Evolutionary conservation across 2,888 invertebrate genomes (phyloP).

Genomic region (Fissipunctia ypsillon): DNA sequence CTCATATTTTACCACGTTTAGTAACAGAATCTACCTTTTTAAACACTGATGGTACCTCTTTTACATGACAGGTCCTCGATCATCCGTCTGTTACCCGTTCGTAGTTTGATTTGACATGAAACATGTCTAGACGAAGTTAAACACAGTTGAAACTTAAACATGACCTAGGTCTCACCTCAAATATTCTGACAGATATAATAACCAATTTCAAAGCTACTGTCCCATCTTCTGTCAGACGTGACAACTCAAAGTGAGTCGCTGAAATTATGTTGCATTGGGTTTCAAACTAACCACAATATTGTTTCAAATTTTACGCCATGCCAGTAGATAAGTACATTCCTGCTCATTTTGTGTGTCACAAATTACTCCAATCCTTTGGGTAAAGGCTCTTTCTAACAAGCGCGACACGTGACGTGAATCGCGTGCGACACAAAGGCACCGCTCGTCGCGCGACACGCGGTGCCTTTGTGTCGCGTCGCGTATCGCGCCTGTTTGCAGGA

Average conservation of each 20-base stretch:
- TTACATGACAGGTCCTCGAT: not conserved
- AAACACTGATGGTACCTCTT: not conserved
- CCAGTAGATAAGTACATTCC: not conserved
- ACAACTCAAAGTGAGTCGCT: not conserved
- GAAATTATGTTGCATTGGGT: not conserved
- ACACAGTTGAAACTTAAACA: not conserved
- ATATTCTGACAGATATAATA: not conserved
- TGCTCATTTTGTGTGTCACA: not conserved
- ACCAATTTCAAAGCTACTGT: not conserved
- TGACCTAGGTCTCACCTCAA: not conserved
- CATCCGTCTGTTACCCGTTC: not conserved
- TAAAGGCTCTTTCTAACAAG: no score
- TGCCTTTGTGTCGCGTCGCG: no score
- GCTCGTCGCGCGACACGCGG: no score
- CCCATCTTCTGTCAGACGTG: not conserved
- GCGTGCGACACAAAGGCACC: no score
- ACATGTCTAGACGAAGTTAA: not conserved
- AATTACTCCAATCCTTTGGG: not conserved
- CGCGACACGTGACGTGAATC: no score
- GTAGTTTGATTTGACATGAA: not conserved
- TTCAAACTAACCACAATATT: not conserved
- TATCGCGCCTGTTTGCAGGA: no score
- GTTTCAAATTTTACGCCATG: not conserved
- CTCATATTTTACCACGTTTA: not conserved
- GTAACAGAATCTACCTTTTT: conserved; percentile 12